A percentile compares a stretch with the other conserved stretches of the same genome.
phyloP scores from a whole-genome alignment of 1,140 invertebrate genomes.

The Monochamus saltuarius region DNA sequence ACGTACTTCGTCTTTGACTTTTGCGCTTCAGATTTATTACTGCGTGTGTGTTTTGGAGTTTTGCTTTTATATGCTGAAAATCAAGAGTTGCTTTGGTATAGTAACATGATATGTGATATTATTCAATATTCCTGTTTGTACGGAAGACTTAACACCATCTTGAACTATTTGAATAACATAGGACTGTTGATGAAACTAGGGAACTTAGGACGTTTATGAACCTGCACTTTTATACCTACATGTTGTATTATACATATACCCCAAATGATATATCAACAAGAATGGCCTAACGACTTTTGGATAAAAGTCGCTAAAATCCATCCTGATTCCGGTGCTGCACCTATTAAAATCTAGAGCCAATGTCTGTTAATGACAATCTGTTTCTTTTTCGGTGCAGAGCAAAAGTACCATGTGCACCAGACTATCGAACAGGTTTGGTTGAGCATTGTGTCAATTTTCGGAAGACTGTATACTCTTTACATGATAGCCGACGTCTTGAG shows the following conservation, averaged over 20 bases:
- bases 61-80: constrained; percentile 22
- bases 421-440: too few relatives aligned
- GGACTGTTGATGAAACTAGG: constrained; percentile 8
- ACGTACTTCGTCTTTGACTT: constrained; percentile 23
- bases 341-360: constrained; percentile 7
- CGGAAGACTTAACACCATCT: constrained; percentile 8
- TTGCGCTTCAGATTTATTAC: neutral
- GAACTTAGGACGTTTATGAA: constrained; percentile 14
- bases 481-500: too few relatives aligned
- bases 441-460: too few relatives aligned
- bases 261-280: neutral
- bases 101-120: neutral
- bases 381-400: constrained; percentile 12
- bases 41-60: too few relatives aligned
- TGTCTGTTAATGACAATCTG: constrained; percentile 16
- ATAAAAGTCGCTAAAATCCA: neutral
- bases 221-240: constrained; percentile 17
- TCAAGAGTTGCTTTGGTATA: constrained; percentile 7
- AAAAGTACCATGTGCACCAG: too few relatives aligned
- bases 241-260: constrained; percentile 19
- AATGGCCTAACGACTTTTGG: constrained; percentile 14
- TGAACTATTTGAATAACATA: constrained; percentile 17
- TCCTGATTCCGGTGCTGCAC: neutral
- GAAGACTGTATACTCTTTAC: too few relatives aligned
- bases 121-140: neutral